These are phyloP conservation scores for Bellardia pandia DNA, from an alignment of 2,888 invertebrate genomes.

Conservation along the genomic window DNA sequence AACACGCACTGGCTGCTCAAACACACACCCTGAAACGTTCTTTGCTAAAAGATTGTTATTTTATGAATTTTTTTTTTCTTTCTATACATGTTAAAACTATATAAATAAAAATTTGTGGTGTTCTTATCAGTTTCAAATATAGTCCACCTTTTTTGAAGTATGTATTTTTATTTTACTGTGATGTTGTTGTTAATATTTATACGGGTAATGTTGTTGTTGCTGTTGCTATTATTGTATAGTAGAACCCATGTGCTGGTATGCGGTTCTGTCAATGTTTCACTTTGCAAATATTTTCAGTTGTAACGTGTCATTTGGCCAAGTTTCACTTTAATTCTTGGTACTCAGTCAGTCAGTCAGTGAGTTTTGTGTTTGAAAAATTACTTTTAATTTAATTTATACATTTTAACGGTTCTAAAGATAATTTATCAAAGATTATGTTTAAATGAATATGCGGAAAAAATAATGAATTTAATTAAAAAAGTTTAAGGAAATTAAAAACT, in stretches of 20 bases:
- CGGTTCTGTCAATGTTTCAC: conserved; percentile 54
- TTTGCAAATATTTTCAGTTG: conserved; percentile 72
- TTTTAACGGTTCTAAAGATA: conserved; percentile 12
- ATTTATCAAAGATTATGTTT: conserved; percentile 1
- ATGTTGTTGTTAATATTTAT: conserved; percentile 6
- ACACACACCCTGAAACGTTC: conserved; percentile 35
- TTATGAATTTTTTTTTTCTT: conserved; percentile 2
- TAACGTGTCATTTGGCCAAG: conserved; percentile 72
- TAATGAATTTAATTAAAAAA: conserved; percentile 3
- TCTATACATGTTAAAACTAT: conserved; percentile 34
- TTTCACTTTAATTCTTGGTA: conserved; percentile 62
- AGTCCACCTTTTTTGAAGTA: conserved; percentile 34
- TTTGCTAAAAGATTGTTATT: conserved; percentile 21
- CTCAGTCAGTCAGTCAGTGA: neutral
- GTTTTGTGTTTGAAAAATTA: neutral
- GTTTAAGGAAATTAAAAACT: neutral
- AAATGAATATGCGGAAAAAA: neutral
- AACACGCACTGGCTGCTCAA: conserved; percentile 25
- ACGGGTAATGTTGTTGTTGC: conserved; percentile 20
- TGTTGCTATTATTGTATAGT: neutral
- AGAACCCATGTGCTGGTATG: conserved; percentile 52
- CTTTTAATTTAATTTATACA: neutral
- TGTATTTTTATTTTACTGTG: conserved; percentile 4
- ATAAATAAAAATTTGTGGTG: conserved; percentile 28
- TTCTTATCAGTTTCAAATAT: conserved; percentile 60